These are phyloP conservation scores for Larimichthys crocea DNA, from an alignment of 2,113 vertebrate species.

Conservation along the genomic window DNA sequence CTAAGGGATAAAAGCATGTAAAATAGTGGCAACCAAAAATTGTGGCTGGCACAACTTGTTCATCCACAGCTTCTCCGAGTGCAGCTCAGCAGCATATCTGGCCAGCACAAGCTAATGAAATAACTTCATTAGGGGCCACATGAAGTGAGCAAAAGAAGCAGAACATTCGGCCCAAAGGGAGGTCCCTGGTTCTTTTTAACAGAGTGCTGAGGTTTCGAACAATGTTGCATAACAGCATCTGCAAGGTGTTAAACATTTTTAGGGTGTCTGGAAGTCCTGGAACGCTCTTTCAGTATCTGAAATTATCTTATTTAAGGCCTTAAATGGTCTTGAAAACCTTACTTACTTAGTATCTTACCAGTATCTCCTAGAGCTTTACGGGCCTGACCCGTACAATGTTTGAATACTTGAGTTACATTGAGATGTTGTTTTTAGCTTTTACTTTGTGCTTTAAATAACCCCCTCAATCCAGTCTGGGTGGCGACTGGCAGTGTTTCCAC, in stretches of 20 bases:
- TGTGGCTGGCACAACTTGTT: constrained; percentile 8
- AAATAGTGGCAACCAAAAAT: constrained; percentile 33
- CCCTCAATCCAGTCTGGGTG: constrained; percentile 28
- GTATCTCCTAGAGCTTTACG: not conserved
- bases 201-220: constrained; percentile 39
- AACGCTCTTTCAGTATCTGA: not conserved
- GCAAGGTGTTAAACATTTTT: constrained; percentile 38
- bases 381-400: constrained; percentile 6
- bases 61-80: constrained; percentile 7
- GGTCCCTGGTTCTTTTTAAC: constrained; percentile 41
- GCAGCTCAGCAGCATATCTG: not conserved
- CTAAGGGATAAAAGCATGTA: constrained; percentile 12
- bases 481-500: constrained; percentile 38
- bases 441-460: constrained; percentile 63
- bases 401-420: constrained; percentile 29
- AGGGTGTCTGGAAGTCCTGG: constrained; percentile 14
- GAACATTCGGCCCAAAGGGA: constrained; percentile 38
- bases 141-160: constrained; percentile 49
- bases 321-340: constrained; percentile 1
- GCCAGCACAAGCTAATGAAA: constrained; percentile 51
- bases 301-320: constrained; percentile 15
- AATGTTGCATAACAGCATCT: constrained; percentile 60
- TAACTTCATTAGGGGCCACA: constrained; percentile 62
- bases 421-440: constrained; percentile 62
- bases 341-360: not conserved